Evolutionary conservation across 2,797 vertebrate species (phyloP).

Genomic region (Pristis pectinata): DNA sequence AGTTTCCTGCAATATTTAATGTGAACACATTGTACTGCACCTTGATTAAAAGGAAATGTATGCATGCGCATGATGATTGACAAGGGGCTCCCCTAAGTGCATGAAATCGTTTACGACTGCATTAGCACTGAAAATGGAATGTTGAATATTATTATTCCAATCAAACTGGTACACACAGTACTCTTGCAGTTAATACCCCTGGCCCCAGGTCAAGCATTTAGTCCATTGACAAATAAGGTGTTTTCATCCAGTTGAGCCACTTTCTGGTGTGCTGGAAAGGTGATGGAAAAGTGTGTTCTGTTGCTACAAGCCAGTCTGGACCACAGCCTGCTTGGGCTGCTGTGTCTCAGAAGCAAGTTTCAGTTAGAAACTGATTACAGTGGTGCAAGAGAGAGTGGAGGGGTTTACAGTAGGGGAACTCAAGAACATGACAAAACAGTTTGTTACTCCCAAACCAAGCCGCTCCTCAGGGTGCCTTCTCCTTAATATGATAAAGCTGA

Average conservation of each 20-base stretch:
- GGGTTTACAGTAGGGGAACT: background rate
- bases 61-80: background rate
- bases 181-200: background rate
- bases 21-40: conserved; percentile 17
- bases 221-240: background rate
- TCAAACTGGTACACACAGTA: conserved; percentile 2
- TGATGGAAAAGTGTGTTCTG: background rate
- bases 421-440: background rate
- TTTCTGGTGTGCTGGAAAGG: background rate
- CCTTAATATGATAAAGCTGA: background rate
- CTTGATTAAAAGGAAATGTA: background rate
- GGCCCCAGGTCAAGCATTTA: background rate
- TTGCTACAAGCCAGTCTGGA: background rate
- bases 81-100: background rate
- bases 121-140: background rate
- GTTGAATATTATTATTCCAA: background rate
- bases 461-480: background rate
- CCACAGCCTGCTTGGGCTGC: too few relatives aligned
- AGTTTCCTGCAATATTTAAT: background rate
- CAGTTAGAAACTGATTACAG: background rate
- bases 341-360: background rate
- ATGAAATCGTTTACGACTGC: background rate
- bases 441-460: background rate
- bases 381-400: background rate
- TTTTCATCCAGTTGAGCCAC: background rate